Conservation (phyloP, 2,888 invertebrate species). For the Drosophila siamana region DNA sequence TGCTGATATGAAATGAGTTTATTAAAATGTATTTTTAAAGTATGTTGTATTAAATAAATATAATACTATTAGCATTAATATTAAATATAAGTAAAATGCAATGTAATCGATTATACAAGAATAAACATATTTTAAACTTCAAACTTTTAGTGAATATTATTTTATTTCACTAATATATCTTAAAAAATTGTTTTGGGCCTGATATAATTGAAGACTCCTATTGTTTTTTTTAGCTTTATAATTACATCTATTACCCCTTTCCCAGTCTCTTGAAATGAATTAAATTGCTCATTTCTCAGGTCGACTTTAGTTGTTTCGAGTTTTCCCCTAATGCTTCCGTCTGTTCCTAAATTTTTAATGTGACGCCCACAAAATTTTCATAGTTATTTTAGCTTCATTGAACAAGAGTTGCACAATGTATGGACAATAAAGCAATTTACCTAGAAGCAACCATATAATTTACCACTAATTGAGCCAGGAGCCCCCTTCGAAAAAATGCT, state of each 20-base stretch:
- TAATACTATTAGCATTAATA: neutral
- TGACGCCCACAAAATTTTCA: conserved; percentile 44
- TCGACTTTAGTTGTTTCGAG: neutral
- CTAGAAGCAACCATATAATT: conserved; percentile 62
- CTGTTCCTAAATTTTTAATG: conserved; percentile 60
- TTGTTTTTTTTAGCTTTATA: neutral
- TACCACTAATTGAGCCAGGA: conserved; percentile 55
- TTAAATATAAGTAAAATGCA: neutral
- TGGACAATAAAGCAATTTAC: conserved; percentile 59
- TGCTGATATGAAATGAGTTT: neutral
- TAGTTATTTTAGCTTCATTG: conserved; percentile 37
- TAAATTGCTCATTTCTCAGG: neutral
- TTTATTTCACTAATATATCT: too few species aligned
- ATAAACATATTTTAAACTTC: neutral
- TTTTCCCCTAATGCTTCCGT: neutral
- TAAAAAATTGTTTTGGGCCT: neutral
- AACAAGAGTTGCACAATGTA: conserved; percentile 54
- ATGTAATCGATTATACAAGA: neutral
- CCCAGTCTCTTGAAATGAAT: neutral
- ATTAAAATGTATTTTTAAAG: neutral
- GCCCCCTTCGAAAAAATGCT: conserved; percentile 20
- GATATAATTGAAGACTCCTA: neutral
- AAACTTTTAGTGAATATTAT: too few species aligned
- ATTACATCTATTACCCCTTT: neutral
- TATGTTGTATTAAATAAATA: neutral